A percentile compares a stretch with the other conserved stretches of the same genome.
Evolutionary conservation across 2,797 vertebrate species (phyloP).

Genomic region (Centroberyx gerrardi): DNA sequence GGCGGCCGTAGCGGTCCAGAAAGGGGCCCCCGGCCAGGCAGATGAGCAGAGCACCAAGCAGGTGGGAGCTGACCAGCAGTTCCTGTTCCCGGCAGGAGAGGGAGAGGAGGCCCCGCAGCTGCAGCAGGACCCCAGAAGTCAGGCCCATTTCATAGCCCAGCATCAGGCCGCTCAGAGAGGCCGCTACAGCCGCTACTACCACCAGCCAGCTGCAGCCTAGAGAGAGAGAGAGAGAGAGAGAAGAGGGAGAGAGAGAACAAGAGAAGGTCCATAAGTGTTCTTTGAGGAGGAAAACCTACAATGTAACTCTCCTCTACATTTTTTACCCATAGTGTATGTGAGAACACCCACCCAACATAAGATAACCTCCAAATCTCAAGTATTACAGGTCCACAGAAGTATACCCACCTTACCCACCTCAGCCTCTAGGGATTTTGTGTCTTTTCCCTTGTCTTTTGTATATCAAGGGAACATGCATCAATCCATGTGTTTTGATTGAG

Average conservation of each 20-base stretch:
- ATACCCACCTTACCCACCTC: too few species aligned
- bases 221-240: slow-evolving; percentile 47
- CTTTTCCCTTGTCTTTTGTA: slow-evolving; percentile 45
- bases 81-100: slow-evolving; percentile 94
- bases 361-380: too few species aligned
- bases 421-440: too few species aligned
- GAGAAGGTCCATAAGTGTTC: too few species aligned
- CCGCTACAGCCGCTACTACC: slow-evolving; percentile 87
- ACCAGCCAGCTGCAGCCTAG: slow-evolving; percentile 90
- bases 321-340: too few species aligned
- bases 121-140: slow-evolving; percentile 94
- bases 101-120: slow-evolving; percentile 87
- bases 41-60: slow-evolving; percentile 92
- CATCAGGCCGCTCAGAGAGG: slow-evolving; percentile 95
- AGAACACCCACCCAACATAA: too few species aligned
- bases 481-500: slow-evolving; percentile 49
- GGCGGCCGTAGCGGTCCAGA: slow-evolving; percentile 93
- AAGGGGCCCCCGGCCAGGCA: slow-evolving; percentile 91
- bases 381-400: too few species aligned
- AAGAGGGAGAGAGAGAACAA: neutral
- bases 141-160: slow-evolving; percentile 95
- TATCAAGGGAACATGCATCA: slow-evolving; percentile 61
- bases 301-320: neutral
- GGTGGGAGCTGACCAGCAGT: slow-evolving; percentile 92
- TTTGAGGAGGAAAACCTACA: neutral